Conservation (phyloP, 2,113 vertebrate genomes). For the Bubo bubo region DNA sequence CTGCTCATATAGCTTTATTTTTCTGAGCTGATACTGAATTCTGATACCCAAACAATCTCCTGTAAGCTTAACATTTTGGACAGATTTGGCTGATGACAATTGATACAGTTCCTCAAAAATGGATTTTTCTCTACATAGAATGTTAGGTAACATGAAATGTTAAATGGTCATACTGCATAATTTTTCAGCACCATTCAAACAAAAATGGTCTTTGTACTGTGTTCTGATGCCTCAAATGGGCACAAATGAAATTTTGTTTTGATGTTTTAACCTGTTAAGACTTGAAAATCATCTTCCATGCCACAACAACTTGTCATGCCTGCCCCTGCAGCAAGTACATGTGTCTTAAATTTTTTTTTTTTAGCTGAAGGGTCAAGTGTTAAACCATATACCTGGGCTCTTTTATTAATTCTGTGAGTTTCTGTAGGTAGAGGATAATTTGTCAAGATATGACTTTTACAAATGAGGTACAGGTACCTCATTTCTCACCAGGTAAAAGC, state of each 20-base stretch:
- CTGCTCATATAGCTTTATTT: background rate
- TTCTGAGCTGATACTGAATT: background rate
- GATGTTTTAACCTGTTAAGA: background rate
- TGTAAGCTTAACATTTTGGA: background rate
- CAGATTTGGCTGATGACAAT: background rate
- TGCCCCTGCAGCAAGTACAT: background rate
- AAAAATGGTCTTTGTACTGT: background rate
- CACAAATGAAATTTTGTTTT: background rate
- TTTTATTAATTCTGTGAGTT: background rate
- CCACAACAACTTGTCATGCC: background rate
- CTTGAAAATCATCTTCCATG: background rate
- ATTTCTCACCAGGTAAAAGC: background rate
- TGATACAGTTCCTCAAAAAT: background rate
- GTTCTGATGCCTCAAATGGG: background rate
- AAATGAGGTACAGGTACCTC: background rate
- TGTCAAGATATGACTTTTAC: background rate
- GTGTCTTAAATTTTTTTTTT: background rate
- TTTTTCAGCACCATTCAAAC: background rate
- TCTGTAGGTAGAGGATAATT: background rate
- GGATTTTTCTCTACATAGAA: background rate
- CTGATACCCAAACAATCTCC: background rate
- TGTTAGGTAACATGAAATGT: background rate
- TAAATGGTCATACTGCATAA: background rate
- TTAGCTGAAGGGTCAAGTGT: background rate
- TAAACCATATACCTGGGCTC: background rate